phyloP scores from a whole-genome alignment of 2,888 invertebrate genomes.

The Lycaena phlaeas region DNA sequence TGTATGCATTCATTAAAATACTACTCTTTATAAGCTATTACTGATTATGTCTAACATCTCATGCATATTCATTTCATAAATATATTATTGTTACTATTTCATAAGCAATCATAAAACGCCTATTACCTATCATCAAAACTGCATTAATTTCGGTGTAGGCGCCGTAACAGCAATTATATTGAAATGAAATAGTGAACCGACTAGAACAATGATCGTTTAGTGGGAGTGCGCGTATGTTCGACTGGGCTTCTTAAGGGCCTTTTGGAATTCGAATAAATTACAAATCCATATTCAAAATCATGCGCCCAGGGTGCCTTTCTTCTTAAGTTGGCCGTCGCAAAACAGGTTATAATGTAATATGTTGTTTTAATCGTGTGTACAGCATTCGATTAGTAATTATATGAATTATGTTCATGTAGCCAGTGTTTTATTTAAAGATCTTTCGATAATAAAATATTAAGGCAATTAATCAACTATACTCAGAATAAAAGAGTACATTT shows the following conservation, averaged over 20 bases:
- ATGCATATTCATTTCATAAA: background rate
- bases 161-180: conserved; percentile 47
- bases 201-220: conserved; percentile 55
- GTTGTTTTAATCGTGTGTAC: too few relatives aligned
- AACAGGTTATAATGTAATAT: too few relatives aligned
- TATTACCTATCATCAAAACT: conserved; percentile 23
- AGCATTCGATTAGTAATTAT: too few relatives aligned
- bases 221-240: conserved; percentile 41
- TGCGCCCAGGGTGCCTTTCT: background rate
- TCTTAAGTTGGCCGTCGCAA: too few relatives aligned
- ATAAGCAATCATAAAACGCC: conserved; percentile 15
- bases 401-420: too few relatives aligned
- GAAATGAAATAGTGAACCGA: conserved; percentile 43
- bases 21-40: too few relatives aligned
- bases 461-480: too few relatives aligned
- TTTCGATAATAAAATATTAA: too few relatives aligned
- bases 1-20: too few relatives aligned
- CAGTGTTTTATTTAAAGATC: too few relatives aligned
- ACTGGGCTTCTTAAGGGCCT: background rate
- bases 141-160: conserved; percentile 44
- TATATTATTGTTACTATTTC: conserved; percentile 6
- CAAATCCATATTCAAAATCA: conserved; percentile 4
- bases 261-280: background rate
- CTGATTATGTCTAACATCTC: too few relatives aligned
- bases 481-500: too few relatives aligned